These are phyloP conservation scores for Netelia virgata DNA, from an alignment of 2,888 invertebrate genomes.

Conservation along the genomic window DNA sequence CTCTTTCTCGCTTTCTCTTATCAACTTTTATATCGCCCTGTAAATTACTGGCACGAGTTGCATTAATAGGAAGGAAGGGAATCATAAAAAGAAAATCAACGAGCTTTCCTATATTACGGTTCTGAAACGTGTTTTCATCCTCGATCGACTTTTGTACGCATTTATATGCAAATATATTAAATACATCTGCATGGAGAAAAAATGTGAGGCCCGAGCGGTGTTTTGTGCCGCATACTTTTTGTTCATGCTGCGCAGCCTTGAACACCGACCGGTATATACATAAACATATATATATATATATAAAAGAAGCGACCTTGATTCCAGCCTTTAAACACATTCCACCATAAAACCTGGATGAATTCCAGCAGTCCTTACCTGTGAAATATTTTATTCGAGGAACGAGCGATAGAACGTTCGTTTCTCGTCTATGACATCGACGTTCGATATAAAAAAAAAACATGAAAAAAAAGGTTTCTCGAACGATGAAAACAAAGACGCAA, in stretches of 20 bases:
- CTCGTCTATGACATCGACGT: neutral
- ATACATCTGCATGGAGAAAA: neutral
- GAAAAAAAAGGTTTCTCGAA: conserved; percentile 6
- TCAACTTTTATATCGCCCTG: conserved; percentile 46
- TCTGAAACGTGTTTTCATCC: conserved; percentile 19
- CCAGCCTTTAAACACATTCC: conserved; percentile 82
- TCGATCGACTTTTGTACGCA: neutral
- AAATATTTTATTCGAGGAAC: conserved; percentile 5
- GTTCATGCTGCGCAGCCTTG: conserved; percentile 5
- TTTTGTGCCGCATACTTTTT: conserved; percentile 9
- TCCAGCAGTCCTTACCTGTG: conserved; percentile 39
- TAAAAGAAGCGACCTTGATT: conserved; percentile 78
- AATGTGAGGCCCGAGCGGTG: neutral
- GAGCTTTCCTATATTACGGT: conserved; percentile 19
- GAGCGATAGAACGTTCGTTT: neutral
- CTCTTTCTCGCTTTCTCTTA: neutral
- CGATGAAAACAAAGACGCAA: conserved; percentile 48
- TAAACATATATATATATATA: neutral
- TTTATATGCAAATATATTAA: neutral
- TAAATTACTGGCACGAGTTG: conserved; percentile 39
- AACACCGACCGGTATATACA: conserved; percentile 24
- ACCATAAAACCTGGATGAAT: conserved; percentile 66
- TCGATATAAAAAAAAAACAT: neutral
- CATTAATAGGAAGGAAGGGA: conserved; percentile 10
- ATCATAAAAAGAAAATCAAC: conserved; percentile 18